A percentile compares a stretch with the other conserved stretches of the same genome.
Conservation (phyloP, 1,140 invertebrate genomes). For the Venustaconcha ellipsiformis region DNA sequence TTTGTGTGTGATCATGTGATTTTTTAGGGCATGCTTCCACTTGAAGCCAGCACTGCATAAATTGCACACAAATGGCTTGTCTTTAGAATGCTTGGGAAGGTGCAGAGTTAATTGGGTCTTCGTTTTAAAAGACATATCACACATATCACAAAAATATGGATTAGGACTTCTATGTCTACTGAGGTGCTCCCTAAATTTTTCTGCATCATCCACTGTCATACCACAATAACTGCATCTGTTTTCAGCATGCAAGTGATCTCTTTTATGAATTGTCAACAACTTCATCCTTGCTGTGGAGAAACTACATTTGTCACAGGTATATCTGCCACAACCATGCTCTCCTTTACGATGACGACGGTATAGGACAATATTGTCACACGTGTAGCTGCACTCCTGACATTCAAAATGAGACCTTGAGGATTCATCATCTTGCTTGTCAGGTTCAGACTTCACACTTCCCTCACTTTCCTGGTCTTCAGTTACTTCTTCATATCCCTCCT, state of each 20-base stretch:
- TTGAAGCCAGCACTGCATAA: conserved; percentile 75
- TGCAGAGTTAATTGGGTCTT: conserved; percentile 72
- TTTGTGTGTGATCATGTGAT: conserved; percentile 73
- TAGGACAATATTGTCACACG: conserved; percentile 18
- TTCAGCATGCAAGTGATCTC: conserved; percentile 69
- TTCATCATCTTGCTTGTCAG: too few species aligned
- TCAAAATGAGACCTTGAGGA: neutral
- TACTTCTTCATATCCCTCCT: conserved; percentile 15
- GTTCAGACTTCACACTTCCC: neutral
- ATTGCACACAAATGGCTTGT: conserved; percentile 73
- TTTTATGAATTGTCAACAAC: conserved; percentile 60
- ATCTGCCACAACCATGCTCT: conserved; percentile 30
- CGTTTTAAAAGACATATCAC: conserved; percentile 72
- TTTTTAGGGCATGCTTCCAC: conserved; percentile 73
- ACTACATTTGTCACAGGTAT: conserved; percentile 51
- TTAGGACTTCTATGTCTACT: conserved; percentile 70
- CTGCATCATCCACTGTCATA: conserved; percentile 64
- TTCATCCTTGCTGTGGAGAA: conserved; percentile 44
- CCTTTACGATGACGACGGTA: conserved; percentile 29
- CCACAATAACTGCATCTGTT: conserved; percentile 72
- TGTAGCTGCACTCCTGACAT: conserved; percentile 36
- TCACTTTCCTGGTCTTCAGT: conserved; percentile 9
- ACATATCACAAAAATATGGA: conserved; percentile 73
- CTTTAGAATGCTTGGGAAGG: conserved; percentile 72
- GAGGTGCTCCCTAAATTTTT: conserved; percentile 69